These are phyloP conservation scores for Cephus nigrinus DNA, from an alignment of 2,888 invertebrate species.

Conservation along the genomic window DNA sequence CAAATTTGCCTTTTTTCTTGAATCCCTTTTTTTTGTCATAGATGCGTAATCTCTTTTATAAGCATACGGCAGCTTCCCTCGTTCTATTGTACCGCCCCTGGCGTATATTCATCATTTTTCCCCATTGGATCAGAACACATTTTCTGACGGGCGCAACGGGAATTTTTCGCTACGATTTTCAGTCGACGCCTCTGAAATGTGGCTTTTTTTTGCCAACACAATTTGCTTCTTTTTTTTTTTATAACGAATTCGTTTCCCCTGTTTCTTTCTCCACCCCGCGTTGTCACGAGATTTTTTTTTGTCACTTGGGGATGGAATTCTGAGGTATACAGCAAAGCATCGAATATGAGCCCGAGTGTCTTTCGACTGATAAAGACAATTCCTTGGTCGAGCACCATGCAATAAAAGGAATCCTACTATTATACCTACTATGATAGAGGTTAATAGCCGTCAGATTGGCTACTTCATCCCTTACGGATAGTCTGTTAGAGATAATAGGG, in stretches of 20 bases:
- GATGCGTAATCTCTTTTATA: not conserved
- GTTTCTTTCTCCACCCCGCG: not conserved
- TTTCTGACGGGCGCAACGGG: not conserved
- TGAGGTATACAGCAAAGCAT: not conserved
- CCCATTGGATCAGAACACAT: not conserved
- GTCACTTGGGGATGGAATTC: not conserved
- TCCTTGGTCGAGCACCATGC: conserved; percentile 40
- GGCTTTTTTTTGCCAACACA: not conserved
- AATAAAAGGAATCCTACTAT: conserved; percentile 50
- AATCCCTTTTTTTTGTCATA: not conserved
- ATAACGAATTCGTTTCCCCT: not conserved
- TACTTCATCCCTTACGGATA: not conserved
- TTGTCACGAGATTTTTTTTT: not conserved
- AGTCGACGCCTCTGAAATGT: not conserved
- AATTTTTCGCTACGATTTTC: not conserved
- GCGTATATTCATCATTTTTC: not conserved
- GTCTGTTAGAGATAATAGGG: not conserved
- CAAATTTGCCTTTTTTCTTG: not conserved
- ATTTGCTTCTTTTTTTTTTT: not conserved
- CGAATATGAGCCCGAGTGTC: conserved; percentile 41
- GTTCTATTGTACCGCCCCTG: not conserved
- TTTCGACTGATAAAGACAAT: conserved; percentile 50
- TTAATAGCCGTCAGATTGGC: conserved; percentile 33
- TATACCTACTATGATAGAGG: conserved; percentile 43
- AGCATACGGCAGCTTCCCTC: not conserved